Evolutionary conservation across 2,797 vertebrate species (phyloP).

Genomic region (Tenualosa thibaudeaui): DNA sequence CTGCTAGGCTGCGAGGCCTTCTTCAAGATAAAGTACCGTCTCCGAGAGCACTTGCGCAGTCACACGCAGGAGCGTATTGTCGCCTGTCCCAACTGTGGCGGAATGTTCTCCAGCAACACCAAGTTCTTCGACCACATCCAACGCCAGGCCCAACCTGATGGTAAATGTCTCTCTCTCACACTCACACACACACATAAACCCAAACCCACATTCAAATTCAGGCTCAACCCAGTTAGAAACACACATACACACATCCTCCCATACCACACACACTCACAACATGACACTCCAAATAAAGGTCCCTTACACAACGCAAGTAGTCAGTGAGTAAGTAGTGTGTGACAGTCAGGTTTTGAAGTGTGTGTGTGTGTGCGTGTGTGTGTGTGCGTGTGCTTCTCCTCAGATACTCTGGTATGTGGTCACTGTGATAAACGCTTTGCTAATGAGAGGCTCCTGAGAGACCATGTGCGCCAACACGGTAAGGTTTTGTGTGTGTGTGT

Average conservation of each 20-base stretch:
- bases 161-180: conserved; percentile 40
- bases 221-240: not conserved
- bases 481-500: conserved; percentile 36
- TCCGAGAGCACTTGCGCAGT: conserved; percentile 74
- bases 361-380: not conserved
- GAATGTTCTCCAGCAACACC: conserved; percentile 79
- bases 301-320: no score
- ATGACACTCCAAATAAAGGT: no score
- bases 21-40: conserved; percentile 74
- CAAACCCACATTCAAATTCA: not conserved
- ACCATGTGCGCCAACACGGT: conserved; percentile 73
- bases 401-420: conserved; percentile 76
- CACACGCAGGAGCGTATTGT: conserved; percentile 72
- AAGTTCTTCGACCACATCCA: conserved; percentile 77
- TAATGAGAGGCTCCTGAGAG: conserved; percentile 74
- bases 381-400: conserved; percentile 18
- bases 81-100: conserved; percentile 74
- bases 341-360: not conserved
- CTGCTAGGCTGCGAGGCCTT: conserved; percentile 66
- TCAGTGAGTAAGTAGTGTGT: not conserved
- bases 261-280: not conserved
- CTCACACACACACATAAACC: not conserved
- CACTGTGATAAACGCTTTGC: conserved; percentile 78
- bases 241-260: not conserved
- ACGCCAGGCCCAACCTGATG: conserved; percentile 72